phyloP scores from a whole-genome alignment of 2,797 vertebrate genomes.

The Heteromormyrus szaboi region DNA sequence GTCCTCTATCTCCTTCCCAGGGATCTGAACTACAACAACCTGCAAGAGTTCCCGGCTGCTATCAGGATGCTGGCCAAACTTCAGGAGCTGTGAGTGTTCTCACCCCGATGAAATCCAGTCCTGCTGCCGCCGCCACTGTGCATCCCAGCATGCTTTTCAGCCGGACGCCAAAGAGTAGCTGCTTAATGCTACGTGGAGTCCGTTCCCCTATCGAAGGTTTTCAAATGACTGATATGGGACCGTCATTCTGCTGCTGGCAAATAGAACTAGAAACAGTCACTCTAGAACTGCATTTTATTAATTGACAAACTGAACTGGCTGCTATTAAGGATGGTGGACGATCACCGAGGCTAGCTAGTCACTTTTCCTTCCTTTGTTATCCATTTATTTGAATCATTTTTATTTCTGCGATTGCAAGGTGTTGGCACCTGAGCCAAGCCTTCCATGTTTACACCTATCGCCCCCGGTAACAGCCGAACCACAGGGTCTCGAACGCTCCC shows the following conservation, averaged over 20 bases:
- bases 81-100: slow-evolving; percentile 85
- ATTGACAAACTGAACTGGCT: background rate
- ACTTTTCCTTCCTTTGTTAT: background rate
- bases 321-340: background rate
- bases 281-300: background rate
- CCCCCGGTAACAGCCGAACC: background rate
- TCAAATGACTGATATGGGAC: background rate
- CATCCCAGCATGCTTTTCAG: slow-evolving; percentile 63
- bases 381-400: background rate
- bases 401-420: background rate
- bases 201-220: background rate
- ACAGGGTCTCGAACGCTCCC: background rate
- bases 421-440: background rate
- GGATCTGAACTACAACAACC: slow-evolving; percentile 89
- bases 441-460: background rate
- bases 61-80: slow-evolving; percentile 85
- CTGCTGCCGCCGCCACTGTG: slow-evolving; percentile 19
- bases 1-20: slow-evolving; percentile 51
- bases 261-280: background rate
- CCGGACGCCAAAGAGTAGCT: slow-evolving; percentile 57
- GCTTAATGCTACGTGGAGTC: slow-evolving; percentile 36
- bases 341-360: background rate
- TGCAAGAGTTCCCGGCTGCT: slow-evolving; percentile 84
- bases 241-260: background rate
- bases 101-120: slow-evolving; percentile 57